Percentiles rank a stretch among this genome's conserved stretches.
phyloP scores from a whole-genome alignment of 2,797 vertebrate genomes.

The Parambassis ranga region DNA sequence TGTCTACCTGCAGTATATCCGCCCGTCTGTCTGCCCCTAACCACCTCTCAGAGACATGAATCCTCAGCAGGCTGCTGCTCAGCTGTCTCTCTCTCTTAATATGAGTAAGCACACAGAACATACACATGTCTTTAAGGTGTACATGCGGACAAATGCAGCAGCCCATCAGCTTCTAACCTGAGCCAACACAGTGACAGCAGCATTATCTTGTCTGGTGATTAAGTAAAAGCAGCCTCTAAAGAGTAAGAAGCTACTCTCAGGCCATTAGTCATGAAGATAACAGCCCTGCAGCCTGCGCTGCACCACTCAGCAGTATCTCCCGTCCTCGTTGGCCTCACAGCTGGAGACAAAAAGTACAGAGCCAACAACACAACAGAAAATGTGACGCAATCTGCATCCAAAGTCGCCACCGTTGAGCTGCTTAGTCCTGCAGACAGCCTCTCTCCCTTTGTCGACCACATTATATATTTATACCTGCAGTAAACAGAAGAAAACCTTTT shows the following conservation, averaged over 20 bases:
- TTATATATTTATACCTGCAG: conserved; percentile 20
- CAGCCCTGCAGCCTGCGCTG: conserved; percentile 48
- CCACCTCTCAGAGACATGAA: conserved; percentile 28
- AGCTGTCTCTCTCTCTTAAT: conserved; percentile 34
- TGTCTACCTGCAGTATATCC: conserved; percentile 24
- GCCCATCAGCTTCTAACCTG: conserved; percentile 36
- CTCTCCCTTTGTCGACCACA: neutral
- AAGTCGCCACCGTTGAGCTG: conserved; percentile 9
- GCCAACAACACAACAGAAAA: conserved; percentile 8
- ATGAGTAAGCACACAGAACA: conserved; percentile 6
- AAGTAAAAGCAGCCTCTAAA: conserved; percentile 74
- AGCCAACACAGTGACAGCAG: conserved; percentile 56
- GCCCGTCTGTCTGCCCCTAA: neutral
- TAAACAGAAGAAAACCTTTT: conserved; percentile 5
- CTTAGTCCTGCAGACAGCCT: neutral
- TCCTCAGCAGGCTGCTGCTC: conserved; percentile 23
- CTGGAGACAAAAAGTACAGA: conserved; percentile 40
- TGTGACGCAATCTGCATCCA: conserved; percentile 16
- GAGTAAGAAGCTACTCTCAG: conserved; percentile 74
- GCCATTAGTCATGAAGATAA: conserved; percentile 80
- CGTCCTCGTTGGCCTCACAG: conserved; percentile 46
- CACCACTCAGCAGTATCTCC: conserved; percentile 77
- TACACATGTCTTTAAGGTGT: conserved; percentile 15
- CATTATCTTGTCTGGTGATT: conserved; percentile 77
- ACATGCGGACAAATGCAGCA: conserved; percentile 49